A percentile compares a stretch with the other conserved stretches of the same genome.
phyloP scores from a whole-genome alignment of 2,888 invertebrate species.

The Polydesmus complanatus region DNA sequence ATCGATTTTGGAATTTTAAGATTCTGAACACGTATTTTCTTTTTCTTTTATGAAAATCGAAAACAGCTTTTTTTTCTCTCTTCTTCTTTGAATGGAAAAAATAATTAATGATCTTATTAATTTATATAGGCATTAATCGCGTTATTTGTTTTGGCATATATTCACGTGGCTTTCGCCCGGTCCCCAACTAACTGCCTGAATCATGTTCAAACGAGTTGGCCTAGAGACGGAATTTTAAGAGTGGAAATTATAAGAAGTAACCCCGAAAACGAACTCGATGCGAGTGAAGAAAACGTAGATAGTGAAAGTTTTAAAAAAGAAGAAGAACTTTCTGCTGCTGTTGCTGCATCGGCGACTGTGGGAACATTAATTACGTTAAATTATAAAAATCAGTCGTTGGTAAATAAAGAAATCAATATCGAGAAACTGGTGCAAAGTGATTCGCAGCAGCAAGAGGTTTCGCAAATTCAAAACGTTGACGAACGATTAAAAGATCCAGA shows the following conservation, averaged over 20 bases:
- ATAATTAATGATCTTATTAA: slow-evolving; percentile 20
- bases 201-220: slow-evolving; percentile 79
- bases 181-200: slow-evolving; percentile 86
- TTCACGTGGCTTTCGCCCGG: slow-evolving; percentile 85
- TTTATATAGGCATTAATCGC: slow-evolving; percentile 58
- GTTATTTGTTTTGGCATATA: slow-evolving; percentile 82
- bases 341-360: no score
- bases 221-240: slow-evolving; percentile 81
- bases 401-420: slow-evolving; percentile 7
- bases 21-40: no score
- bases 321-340: neutral
- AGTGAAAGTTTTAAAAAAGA: slow-evolving; percentile 34
- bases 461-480: neutral
- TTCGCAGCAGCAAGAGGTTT: no score
- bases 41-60: no score
- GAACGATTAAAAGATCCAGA: neutral
- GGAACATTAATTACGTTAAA: slow-evolving; percentile 17
- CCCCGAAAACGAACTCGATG: slow-evolving; percentile 38
- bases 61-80: no score
- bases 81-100: no score
- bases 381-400: slow-evolving; percentile 18
- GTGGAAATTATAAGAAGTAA: slow-evolving; percentile 57
- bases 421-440: no score
- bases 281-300: neutral
- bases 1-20: no score